Base-by-base conservation (phyloP, 2,888 invertebrate species). In the Drosophila anomelani region DNA sequence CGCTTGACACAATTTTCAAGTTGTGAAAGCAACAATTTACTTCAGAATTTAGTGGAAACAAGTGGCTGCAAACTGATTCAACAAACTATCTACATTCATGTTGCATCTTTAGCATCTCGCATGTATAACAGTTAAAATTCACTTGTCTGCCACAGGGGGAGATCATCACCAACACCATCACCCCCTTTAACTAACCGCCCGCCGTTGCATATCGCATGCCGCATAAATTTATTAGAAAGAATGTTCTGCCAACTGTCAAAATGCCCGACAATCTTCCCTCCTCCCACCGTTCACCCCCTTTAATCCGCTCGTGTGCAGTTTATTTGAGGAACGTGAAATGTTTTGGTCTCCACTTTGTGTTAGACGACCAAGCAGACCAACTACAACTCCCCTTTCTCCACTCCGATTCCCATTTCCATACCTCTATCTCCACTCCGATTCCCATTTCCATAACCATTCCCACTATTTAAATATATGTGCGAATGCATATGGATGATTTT, bases 241-340 rank as follows among this genome's bases (percentile, higher is more conserved):
- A 68, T 68, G 67, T 68, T 56, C 69, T 66, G 64, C 59, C 64
- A 57, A 49, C 53, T 79, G 76, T 73, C 76, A 81, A 60, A 60
- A 60, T 69, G 57, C 57, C 47, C 70, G 68, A 69, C 56, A 69
- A 68, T 68, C 67, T 55, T 34, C 41, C 36, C 9, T 8, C n/a
- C 32, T 7, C 41, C n/a, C 9, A 7, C 5, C 39, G 1, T n/a
- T 1, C 12, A 23, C 13, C n/a, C 43, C 34, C 13, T 43, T 55
- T 44, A 58, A 67, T 66, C 64, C 75, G 81, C 60, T 62, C 70
- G 64, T 62, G 58, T 80, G 74, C 56, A 77, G 79, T 75, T 76
- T 87, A 85, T 85, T 85, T 79, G 70, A 73, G 75, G 79, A 85
- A 79, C 74, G 66, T 81, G 47, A 76, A 73, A 78, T 70, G 64